Conservation (phyloP, 2,113 vertebrate genomes). For the Suncus etruscus region DNA sequence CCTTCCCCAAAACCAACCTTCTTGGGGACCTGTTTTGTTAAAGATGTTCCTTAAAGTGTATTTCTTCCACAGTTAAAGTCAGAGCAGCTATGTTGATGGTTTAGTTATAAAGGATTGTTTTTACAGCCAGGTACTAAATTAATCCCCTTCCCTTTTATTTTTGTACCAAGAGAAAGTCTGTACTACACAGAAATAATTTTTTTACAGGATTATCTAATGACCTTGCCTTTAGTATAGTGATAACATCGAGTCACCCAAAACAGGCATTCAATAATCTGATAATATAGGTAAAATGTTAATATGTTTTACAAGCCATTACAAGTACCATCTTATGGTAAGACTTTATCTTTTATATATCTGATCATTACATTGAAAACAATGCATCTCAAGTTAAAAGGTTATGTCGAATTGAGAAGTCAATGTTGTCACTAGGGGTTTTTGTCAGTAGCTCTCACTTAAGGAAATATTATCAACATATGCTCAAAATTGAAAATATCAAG, state of each 20-base stretch:
- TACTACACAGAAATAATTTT: not conserved
- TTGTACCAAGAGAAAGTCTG: constrained; percentile 16
- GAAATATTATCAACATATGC: constrained; percentile 66
- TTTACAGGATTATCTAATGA: constrained; percentile 66
- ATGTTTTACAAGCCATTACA: constrained; percentile 64
- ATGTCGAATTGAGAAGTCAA: constrained; percentile 56
- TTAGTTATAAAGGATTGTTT: not conserved
- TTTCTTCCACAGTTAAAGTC: not conserved
- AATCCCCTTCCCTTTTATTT: not conserved
- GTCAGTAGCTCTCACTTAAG: constrained; percentile 64
- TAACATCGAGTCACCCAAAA: constrained; percentile 62
- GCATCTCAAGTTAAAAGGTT: constrained; percentile 67
- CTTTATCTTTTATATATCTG: constrained; percentile 77
- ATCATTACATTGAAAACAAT: constrained; percentile 53
- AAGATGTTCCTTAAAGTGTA: not conserved
- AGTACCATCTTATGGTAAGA: constrained; percentile 69
- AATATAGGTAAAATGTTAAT: constrained; percentile 71
- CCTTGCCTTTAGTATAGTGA: constrained; percentile 65
- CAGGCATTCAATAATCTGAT: constrained; percentile 71
- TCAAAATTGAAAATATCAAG: constrained; percentile 54
- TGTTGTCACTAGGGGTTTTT: constrained; percentile 55
- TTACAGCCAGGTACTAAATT: not conserved
- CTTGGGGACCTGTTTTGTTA: not conserved
- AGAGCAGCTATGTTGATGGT: not conserved
- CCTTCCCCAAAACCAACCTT: not conserved